Evolutionary conservation across 2,113 vertebrate species (phyloP).

Genomic region (Gopherus evgoodei): DNA sequence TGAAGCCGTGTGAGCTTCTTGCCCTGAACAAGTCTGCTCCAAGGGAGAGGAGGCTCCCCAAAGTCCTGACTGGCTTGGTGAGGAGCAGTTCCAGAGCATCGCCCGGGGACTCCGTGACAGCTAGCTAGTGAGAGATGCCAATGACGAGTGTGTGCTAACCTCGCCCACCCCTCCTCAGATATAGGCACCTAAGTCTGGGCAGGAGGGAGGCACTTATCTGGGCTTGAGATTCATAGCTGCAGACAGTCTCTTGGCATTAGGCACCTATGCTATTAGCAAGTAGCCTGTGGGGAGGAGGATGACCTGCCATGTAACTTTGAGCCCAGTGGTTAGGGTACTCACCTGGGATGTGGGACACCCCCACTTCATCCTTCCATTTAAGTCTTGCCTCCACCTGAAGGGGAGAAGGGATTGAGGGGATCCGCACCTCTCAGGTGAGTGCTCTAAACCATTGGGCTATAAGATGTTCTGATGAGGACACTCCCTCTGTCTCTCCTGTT

Average conservation of each 20-base stretch:
- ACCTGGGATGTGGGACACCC: background rate
- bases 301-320: background rate
- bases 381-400: background rate
- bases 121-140: background rate
- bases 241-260: background rate
- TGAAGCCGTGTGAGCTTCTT: no score
- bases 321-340: background rate
- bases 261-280: background rate
- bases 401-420: background rate
- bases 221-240: background rate
- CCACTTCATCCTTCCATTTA: background rate
- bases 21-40: no score
- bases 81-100: no score
- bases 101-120: no score
- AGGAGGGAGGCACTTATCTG: background rate
- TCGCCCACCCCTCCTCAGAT: background rate
- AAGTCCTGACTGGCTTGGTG: no score
- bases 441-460: background rate
- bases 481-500: background rate
- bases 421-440: background rate
- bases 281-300: background rate
- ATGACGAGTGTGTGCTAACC: background rate
- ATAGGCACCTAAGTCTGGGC: background rate
- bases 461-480: background rate
- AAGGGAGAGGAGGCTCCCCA: no score